A percentile compares a stretch with the other conserved stretches of the same genome.
Evolutionary conservation across 2,888 invertebrate species (phyloP).

Genomic region (Machimus rusticus): DNA sequence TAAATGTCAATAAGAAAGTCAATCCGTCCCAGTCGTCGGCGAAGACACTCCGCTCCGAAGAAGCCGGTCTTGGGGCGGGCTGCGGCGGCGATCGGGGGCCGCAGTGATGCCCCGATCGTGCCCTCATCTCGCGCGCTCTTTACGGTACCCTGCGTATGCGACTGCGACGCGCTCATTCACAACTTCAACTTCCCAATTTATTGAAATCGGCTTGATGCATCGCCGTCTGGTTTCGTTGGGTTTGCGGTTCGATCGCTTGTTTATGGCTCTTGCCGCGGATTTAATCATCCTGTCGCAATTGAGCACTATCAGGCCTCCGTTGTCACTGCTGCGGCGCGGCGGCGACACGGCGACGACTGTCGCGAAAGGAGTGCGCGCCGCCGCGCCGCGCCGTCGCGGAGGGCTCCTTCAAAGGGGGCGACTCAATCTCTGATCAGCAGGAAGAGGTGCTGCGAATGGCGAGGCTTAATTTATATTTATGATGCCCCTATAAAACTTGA

Average conservation of each 20-base stretch:
- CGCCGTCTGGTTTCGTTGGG: not conserved
- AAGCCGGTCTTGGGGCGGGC: not conserved
- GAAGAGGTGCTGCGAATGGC: not conserved
- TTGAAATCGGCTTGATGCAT: not conserved
- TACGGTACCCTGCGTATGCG: not conserved
- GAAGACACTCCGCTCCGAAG: not conserved
- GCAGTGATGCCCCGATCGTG: not conserved
- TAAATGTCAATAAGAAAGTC: slow-evolving; percentile 7
- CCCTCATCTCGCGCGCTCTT: not conserved
- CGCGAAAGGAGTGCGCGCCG: not conserved
- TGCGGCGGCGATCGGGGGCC: not conserved
- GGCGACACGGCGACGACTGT: not conserved
- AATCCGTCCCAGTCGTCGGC: not conserved
- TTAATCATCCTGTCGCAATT: not conserved
- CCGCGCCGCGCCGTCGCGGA: not conserved
- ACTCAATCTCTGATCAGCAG: not conserved
- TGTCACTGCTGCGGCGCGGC: not conserved
- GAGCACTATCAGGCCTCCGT: not conserved
- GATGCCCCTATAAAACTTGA: not conserved
- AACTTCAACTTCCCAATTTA: slow-evolving; percentile 6
- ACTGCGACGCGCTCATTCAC: not conserved
- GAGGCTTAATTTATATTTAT: not conserved
- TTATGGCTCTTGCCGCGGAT: not conserved
- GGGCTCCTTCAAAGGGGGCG: not conserved
- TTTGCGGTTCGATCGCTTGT: not conserved